Evolutionary conservation across 30 jellyfish, hydroid and myxozoan species (phyloP), one percentile per base, ranked within the genome.

Genomic region (Nemopilema nomurai): DNA sequence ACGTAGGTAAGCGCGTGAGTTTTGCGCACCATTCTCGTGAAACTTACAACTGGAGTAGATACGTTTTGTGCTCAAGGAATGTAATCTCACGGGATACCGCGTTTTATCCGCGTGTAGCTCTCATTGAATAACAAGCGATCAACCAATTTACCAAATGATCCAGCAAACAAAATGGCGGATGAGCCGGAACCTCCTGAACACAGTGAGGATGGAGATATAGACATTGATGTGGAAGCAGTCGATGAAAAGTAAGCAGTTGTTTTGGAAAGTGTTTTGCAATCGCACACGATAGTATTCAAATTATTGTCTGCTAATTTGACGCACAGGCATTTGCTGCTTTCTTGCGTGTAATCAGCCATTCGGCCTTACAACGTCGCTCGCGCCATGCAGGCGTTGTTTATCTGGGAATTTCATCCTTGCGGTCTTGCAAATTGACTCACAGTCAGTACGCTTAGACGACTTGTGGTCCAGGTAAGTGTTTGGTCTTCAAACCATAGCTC

Each of bases 81-180:
- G 57, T 13, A 41, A 3, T 41, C 57, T 13, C 49, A 73, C 69
- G 16, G 69, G 64, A 20, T 13, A 30, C 24, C 41, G 83, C 83
- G 83, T 32, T 18, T 73, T 7, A 31, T 73, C 25, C 33, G 83
- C 83, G 83, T 13, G 68, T 23, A 9, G 1, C 33, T 66, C 69
- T 49, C 83, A 80, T 80, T 41, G 74, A 27, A 80, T 80, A 80
- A 80, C 80, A 79, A 33, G 72, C 74, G 89, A 80, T 80, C 89
- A 66, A 80, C 81, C 89, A 80, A 80, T 80, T 80, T 80, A 83
- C 86, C 92, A 83, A 83, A 70, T 83, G 86, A 70, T 72, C 92
- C 92, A 72, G 86, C 92, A 70, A 68, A 72, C 92, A 83, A 83
- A 28, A 83, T 83, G 92, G 92, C 92, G 92, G 92, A 83, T 71